Base-by-base conservation (phyloP, 1,140 invertebrate genomes). In the Danaus melanippus region DNA sequence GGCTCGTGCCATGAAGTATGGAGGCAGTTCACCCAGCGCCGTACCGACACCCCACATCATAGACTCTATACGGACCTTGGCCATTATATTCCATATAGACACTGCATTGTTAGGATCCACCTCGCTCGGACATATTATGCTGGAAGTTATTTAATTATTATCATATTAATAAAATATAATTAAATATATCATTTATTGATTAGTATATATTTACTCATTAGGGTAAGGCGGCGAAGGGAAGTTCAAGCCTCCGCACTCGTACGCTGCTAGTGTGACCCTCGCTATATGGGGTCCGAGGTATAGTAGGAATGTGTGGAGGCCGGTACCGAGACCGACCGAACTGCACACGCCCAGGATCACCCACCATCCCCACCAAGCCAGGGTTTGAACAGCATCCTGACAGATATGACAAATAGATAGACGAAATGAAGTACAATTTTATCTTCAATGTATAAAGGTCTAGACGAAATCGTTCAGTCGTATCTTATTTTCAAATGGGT, bases 11-110 rank as follows among this genome's bases (percentile, higher is more conserved):
- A 99, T 98, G 80, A 99, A 99, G 89, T 99, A 95, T 0, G 93
- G 93, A 10, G 98, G 98, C 53, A 99, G 86, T 87, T 99, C 98
- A 5, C 98, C 98, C 17, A 99, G 88, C 0, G 98, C 98, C 1
- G 98, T 99, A 7, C 98, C 98, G 48, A 95, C 93, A 11, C 98
- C 96, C 98, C 98, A 99, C 88, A 99, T 93, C 88, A 99, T 96
- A 1, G 97, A 95, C 89, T 99, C 98, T 42, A 98, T 84, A n/a
- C 96, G 90, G 9, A 99, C 86, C 57, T 99, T 99, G 21, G 93
- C 92, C 93, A 99, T 97, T 58, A 99, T 99, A 60, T 92, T 94
- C 90, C 90, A 97, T 73, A 91, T 91, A 15, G 92, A 90, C 44
- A 93, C 92, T 15, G 87, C 76, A 80, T 88, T 89, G 46, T 86